phyloP scores from a whole-genome alignment of 2,888 invertebrate species.

The Andrena flavipes region DNA sequence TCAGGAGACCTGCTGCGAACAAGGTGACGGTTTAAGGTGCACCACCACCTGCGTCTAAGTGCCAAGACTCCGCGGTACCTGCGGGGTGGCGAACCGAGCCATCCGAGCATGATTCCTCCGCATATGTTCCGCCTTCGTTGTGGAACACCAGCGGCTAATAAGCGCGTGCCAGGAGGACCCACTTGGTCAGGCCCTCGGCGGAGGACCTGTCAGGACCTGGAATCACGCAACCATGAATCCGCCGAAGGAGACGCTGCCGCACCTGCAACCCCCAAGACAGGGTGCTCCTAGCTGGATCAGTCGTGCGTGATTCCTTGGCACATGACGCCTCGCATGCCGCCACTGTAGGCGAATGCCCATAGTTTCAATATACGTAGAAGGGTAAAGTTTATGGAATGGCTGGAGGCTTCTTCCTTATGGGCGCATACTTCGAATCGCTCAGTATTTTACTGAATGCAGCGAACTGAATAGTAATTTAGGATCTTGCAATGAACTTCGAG shows the following conservation, averaged over 20 bases:
- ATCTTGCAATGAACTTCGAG: no score
- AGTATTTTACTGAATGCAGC: no score
- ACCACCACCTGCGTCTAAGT: slow-evolving; percentile 79
- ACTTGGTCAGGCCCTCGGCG: slow-evolving; percentile 52
- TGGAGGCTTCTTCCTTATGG: no score
- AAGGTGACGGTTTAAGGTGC: slow-evolving; percentile 72
- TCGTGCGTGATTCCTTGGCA: slow-evolving; percentile 82
- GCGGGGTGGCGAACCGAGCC: slow-evolving; percentile 76
- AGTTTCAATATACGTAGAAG: background rate
- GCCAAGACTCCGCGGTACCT: slow-evolving; percentile 70
- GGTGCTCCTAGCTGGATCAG: slow-evolving; percentile 63
- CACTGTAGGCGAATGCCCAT: background rate
- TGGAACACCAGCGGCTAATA: slow-evolving; percentile 68
- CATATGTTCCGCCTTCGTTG: slow-evolving; percentile 77
- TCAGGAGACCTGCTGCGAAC: slow-evolving; percentile 54
- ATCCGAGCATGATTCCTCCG: slow-evolving; percentile 81
- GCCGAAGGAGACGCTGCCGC: slow-evolving; percentile 77
- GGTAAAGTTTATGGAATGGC: background rate
- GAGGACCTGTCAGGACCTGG: slow-evolving; percentile 73
- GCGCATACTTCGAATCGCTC: no score
- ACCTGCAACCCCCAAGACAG: slow-evolving; percentile 84
- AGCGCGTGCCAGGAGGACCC: slow-evolving; percentile 71
- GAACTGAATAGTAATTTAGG: no score
- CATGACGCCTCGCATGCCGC: slow-evolving; percentile 68
- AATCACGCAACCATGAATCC: slow-evolving; percentile 84